Conservation (phyloP, 2,888 invertebrate species). For the Tetrapedia diversipes region DNA sequence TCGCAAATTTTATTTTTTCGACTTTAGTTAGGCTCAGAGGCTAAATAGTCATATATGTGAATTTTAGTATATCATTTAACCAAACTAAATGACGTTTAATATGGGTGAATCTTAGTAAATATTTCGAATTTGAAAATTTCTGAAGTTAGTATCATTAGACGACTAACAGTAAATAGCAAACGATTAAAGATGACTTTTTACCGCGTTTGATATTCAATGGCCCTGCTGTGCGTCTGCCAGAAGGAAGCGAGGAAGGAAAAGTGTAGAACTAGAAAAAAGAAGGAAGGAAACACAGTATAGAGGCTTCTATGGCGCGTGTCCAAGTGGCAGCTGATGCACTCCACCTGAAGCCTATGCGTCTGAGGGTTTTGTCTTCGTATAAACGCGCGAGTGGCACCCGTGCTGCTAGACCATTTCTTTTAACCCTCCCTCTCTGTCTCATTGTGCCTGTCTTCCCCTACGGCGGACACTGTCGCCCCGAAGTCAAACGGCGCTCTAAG, state of each 20-base stretch:
- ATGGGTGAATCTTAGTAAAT: too few species aligned
- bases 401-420: conserved; percentile 52
- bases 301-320: conserved; percentile 79
- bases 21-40: too few species aligned
- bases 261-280: background rate
- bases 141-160: too few species aligned
- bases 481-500: conserved; percentile 57
- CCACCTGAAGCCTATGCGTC: conserved; percentile 58
- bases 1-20: too few species aligned
- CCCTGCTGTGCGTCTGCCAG: too few species aligned
- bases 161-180: too few species aligned
- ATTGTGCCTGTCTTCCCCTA: conserved; percentile 31
- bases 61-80: too few species aligned
- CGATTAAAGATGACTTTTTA: too few species aligned
- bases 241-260: background rate
- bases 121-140: too few species aligned
- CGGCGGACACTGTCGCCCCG: conserved; percentile 7
- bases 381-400: conserved; percentile 56
- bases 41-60: too few species aligned
- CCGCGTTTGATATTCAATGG: too few species aligned
- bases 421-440: conserved; percentile 25
- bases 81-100: too few species aligned
- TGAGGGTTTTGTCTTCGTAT: conserved; percentile 58
- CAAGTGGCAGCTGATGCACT: conserved; percentile 79
- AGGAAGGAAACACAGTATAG: conserved; percentile 28